phyloP scores from a whole-genome alignment of 2,888 invertebrate species.

The Abrostola tripartita region DNA sequence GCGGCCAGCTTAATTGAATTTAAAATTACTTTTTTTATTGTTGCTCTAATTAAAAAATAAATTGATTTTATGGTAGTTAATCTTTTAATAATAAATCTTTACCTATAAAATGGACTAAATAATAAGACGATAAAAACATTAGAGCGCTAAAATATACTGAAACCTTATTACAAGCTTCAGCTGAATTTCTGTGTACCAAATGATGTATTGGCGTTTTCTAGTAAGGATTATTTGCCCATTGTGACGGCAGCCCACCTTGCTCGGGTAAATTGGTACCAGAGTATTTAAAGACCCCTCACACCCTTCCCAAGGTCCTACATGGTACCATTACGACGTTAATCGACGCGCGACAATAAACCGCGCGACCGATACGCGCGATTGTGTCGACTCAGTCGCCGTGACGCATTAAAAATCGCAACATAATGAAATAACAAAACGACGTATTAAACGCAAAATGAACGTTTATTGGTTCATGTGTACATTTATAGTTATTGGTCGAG shows the following conservation, averaged over 20 bases:
- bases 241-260: constrained; percentile 18
- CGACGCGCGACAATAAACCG: constrained; percentile 65
- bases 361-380: constrained; percentile 70
- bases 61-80: no score
- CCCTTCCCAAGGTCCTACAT: constrained; percentile 42
- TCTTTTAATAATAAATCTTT: no score
- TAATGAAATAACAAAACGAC: constrained; percentile 55
- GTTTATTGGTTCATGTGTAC: constrained; percentile 45
- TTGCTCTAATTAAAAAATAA: no score
- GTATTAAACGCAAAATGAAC: constrained; percentile 55
- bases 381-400: constrained; percentile 60
- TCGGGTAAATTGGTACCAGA: constrained; percentile 39
- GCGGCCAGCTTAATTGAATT: no score
- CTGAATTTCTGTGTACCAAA: background rate
- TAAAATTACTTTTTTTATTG: no score
- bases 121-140: no score
- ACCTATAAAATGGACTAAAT: no score
- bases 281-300: constrained; percentile 50
- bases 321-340: constrained; percentile 52
- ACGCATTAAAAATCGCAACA: constrained; percentile 50
- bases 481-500: constrained; percentile 42
- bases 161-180: no score
- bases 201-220: background rate
- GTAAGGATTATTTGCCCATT: constrained; percentile 15
- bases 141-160: no score